A percentile compares a stretch with the other conserved stretches of the same genome.
phyloP scores from a whole-genome alignment of 2,113 vertebrate genomes.

The Salminus brasiliensis region DNA sequence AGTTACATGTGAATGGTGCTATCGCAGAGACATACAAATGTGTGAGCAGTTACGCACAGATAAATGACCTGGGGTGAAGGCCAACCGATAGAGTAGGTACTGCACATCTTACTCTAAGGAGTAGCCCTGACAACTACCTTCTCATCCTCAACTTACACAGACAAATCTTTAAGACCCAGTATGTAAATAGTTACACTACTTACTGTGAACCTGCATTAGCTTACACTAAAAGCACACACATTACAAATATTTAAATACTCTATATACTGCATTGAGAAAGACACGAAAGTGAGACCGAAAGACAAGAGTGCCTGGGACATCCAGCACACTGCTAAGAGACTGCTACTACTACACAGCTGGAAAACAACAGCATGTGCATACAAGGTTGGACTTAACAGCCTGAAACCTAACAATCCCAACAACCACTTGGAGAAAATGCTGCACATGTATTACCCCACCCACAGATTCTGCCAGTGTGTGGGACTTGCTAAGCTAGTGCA shows the following conservation, averaged over 20 bases:
- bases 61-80: conserved; percentile 9
- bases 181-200: conserved; percentile 3
- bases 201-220: background rate
- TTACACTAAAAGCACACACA: background rate
- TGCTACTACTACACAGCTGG: background rate
- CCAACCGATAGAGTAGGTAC: background rate
- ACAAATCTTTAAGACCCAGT: background rate
- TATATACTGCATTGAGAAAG: background rate
- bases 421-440: background rate
- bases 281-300: background rate
- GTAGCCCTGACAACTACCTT: background rate
- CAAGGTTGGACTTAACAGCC: background rate
- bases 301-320: background rate
- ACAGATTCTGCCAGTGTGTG: background rate
- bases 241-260: background rate
- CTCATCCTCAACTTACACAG: background rate
- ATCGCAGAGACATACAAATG: background rate
- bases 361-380: background rate
- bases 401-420: too few relatives aligned
- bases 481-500: conserved; percentile 40
- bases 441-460: background rate
- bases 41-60: background rate
- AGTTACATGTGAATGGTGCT: background rate
- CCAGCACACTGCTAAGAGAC: background rate
- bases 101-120: background rate